Base-by-base conservation (phyloP, 2,888 invertebrate genomes). In the Muschampia plurimacula region DNA sequence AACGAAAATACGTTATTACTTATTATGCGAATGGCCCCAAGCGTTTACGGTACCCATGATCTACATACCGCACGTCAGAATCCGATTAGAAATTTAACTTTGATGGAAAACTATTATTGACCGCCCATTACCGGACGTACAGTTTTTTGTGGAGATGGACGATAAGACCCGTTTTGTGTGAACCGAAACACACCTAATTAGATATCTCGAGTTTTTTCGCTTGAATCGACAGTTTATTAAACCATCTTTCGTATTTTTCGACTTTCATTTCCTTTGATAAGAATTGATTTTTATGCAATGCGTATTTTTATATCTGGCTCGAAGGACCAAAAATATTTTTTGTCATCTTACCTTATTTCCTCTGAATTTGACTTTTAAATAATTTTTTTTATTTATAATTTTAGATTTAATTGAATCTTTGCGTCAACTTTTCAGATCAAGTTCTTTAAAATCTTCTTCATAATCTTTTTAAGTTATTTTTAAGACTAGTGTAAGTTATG, bases 91-190 rank as follows among this genome's bases (percentile, higher is more conserved):
- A 88, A 88, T 84, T 84, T 80, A 75, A 80, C 78, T 88, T 89
- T 90, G 89, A 91, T 89, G 90, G 88, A 89, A 91, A 91, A 90
- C 87, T 87, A 87, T 89, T 89, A 86, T 84, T 84, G 80, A 75
- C 82, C 79, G 79, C 76, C 81, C 81, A 82, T 81, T 83, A 84
- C 83, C 81, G 79, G 74, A 74, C 76, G 76, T 72, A 73, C 77
- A 62, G 59, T 74, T 74, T 72, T 69, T 74, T 73, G 72, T 75
- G 73, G 36, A 74, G 75, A 75, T 75, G 22, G 10, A 13, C 32
- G 74, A 75, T 75, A 75, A 75, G 75, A 75, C 75, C 57, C 71
- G 75, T 75, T 75, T 75, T 74, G 75, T 75, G 74, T 76, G 74
- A 76, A 76, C 60, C 74, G 66, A 74, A 70, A 75, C 67, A 76